Evolutionary conservation across 2,888 invertebrate genomes (phyloP).

Genomic region (Agrypnus murinus): DNA sequence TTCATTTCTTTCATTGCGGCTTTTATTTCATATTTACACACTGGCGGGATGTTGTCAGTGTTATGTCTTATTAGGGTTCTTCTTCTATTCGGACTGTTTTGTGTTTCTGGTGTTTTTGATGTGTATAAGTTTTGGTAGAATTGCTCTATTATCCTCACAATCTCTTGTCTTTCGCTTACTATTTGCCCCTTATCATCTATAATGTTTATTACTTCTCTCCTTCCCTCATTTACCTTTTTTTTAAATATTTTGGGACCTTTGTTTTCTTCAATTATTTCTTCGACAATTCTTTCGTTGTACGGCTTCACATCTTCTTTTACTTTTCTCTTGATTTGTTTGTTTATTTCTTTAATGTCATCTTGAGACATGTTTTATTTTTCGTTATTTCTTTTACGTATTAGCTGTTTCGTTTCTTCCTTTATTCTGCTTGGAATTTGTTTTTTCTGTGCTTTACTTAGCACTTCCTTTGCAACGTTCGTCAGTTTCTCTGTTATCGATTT

Average conservation of each 20-base stretch:
- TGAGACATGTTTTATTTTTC: slow-evolving; percentile 8
- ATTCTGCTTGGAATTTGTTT: neutral
- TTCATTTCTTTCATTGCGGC: slow-evolving; percentile 1
- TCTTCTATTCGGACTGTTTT: slow-evolving; percentile 4
- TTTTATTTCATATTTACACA: slow-evolving; percentile 14
- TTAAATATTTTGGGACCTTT: too few species aligned
- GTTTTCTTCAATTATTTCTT: too few species aligned
- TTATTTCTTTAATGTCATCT: slow-evolving; percentile 7
- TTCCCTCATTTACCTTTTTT: too few species aligned
- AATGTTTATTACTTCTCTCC: slow-evolving; percentile 14
- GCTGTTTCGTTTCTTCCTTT: neutral
- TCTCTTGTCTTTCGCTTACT: slow-evolving; percentile 5
- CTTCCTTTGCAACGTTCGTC: neutral
- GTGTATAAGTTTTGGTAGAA: slow-evolving; percentile 7
- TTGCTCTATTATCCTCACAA: slow-evolving; percentile 4
- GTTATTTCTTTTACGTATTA: slow-evolving; percentile 16
- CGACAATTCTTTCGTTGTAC: neutral
- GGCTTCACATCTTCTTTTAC: neutral
- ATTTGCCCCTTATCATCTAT: slow-evolving; percentile 9
- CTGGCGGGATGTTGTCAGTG: slow-evolving; percentile 4
- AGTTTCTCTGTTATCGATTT: slow-evolving; percentile 14
- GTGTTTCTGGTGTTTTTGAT: neutral
- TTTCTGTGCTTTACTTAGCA: neutral
- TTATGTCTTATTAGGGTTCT: slow-evolving; percentile 9
- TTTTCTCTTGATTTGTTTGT: slow-evolving; percentile 15